Percentiles rank a stretch among this genome's conserved stretches.
Evolutionary conservation across 2,113 vertebrate species (phyloP).

Genomic region (Lepus europaeus): DNA sequence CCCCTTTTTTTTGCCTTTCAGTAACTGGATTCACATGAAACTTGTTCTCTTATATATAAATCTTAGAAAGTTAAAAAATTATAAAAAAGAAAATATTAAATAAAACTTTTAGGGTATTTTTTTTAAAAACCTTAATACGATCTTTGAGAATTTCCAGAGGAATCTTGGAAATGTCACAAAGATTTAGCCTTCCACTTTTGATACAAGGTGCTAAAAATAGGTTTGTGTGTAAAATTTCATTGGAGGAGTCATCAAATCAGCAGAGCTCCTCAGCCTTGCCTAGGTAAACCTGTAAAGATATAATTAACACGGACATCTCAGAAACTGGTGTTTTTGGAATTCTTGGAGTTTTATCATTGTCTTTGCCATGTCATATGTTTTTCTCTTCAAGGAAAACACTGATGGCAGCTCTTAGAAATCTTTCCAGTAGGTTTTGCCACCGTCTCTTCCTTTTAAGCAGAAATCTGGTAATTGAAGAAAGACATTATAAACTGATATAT

Average conservation of each 20-base stretch:
- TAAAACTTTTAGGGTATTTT: not conserved
- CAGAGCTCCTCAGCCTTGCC: not conserved
- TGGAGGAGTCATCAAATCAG: not conserved
- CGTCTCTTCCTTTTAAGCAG: not conserved
- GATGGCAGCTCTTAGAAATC: not conserved
- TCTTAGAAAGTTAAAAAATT: not conserved
- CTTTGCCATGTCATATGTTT: not conserved
- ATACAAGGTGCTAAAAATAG: not conserved
- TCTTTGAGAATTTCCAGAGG: not conserved
- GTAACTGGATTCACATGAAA: not conserved
- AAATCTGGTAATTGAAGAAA: not conserved
- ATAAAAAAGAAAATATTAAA: conserved; percentile 7
- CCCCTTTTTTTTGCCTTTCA: not conserved
- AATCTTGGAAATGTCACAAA: not conserved
- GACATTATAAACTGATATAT: not conserved
- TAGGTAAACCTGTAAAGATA: not conserved
- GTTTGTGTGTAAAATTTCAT: not conserved
- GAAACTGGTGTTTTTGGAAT: not conserved
- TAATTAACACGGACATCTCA: not conserved
- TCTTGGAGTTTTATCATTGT: not conserved
- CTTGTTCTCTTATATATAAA: too few relatives aligned
- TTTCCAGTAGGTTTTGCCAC: not conserved
- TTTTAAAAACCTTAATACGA: not conserved
- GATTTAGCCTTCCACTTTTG: not conserved
- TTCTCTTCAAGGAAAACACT: not conserved